Conservation (phyloP, 1,140 invertebrate genomes). For the Papilio polyxenes region DNA sequence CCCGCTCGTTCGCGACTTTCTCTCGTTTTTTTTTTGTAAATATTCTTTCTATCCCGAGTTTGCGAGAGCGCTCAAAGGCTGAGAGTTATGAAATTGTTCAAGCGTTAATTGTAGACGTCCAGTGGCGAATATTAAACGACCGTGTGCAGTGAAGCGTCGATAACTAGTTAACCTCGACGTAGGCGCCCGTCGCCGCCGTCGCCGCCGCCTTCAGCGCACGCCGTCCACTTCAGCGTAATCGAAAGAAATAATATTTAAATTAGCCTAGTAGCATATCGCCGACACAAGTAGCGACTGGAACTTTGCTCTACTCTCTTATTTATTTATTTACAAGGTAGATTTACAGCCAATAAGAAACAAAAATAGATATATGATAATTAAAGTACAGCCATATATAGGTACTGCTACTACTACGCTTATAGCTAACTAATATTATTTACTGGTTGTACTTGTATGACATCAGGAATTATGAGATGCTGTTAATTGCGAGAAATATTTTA, state of each 20-base stretch:
- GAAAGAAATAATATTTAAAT: slow-evolving; percentile 71
- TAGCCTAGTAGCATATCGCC: slow-evolving; percentile 51
- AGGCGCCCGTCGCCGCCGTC: slow-evolving; percentile 38
- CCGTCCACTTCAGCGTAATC: slow-evolving; percentile 50
- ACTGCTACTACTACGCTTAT: too few species aligned
- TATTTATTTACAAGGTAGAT: not conserved
- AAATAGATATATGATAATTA: too few species aligned
- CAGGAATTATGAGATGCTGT: too few species aligned
- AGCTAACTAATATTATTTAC: too few species aligned
- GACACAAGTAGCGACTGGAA: not conserved
- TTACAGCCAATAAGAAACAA: slow-evolving; percentile 19
- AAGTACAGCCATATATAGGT: too few species aligned
- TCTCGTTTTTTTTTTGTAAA: slow-evolving; percentile 67
- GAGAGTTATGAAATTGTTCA: slow-evolving; percentile 77
- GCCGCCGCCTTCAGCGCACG: slow-evolving; percentile 48
- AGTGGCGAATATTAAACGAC: slow-evolving; percentile 76
- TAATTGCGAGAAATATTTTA: too few species aligned
- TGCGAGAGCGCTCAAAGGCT: slow-evolving; percentile 68
- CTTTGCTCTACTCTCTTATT: not conserved
- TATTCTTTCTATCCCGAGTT: slow-evolving; percentile 63
- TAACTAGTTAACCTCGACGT: slow-evolving; percentile 70
- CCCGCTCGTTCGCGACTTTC: slow-evolving; percentile 43
- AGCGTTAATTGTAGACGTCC: slow-evolving; percentile 77
- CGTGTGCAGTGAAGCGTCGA: slow-evolving; percentile 59
- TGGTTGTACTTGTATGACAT: too few species aligned